These are phyloP conservation scores for Ladona fulva DNA, from an alignment of 1,140 invertebrate genomes.

Conservation along the genomic window DNA sequence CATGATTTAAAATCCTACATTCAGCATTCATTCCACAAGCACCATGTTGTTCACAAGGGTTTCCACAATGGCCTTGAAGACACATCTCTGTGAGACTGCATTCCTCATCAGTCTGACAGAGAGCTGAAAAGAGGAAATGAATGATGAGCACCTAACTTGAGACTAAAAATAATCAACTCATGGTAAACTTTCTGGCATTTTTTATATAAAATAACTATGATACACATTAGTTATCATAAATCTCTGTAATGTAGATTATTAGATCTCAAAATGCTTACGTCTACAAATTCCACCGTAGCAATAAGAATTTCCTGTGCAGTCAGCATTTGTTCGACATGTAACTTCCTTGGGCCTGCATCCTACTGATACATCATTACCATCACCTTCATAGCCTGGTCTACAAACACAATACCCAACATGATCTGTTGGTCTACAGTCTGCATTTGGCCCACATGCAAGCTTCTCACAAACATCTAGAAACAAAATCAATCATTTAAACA, in stretches of 20 bases:
- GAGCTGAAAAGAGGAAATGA: constrained; percentile 43
- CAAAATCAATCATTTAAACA: constrained; percentile 20
- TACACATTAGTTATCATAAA: no score
- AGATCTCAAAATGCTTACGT: constrained; percentile 45
- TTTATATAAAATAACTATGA: no score
- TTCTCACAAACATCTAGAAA: constrained; percentile 63
- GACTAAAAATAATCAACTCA: no score
- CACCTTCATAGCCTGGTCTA: constrained; percentile 62
- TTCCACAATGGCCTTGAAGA: constrained; percentile 67
- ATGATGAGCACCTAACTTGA: background rate
- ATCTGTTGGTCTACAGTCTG: constrained; percentile 65
- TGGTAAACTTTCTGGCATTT: no score
- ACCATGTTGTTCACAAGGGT: constrained; percentile 66
- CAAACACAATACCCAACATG: constrained; percentile 70
- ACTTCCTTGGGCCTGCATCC: constrained; percentile 70
- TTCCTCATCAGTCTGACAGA: constrained; percentile 70
- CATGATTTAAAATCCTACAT: constrained; percentile 64
- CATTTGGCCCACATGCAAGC: constrained; percentile 64
- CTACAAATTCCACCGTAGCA: constrained; percentile 72
- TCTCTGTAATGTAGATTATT: no score
- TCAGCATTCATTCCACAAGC: constrained; percentile 85
- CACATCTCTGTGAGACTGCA: constrained; percentile 71
- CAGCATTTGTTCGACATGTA: constrained; percentile 53
- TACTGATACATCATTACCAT: constrained; percentile 53
- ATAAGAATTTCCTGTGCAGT: constrained; percentile 68